These are phyloP conservation scores for Folsomia manolachei DNA, from an alignment of 2,888 invertebrate genomes.

Conservation along the genomic window DNA sequence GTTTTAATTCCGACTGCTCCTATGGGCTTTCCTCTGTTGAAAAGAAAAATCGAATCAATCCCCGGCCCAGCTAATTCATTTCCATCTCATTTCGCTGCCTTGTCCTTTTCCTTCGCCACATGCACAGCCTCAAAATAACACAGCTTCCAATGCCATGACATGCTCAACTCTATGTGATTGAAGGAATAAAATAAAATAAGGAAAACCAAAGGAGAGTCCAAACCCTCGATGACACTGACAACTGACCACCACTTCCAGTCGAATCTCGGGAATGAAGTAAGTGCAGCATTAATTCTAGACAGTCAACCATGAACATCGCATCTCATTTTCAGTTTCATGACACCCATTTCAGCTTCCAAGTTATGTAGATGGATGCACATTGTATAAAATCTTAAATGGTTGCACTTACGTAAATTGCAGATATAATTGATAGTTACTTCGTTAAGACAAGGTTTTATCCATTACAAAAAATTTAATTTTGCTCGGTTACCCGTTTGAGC, in stretches of 20 bases:
- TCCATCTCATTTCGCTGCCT: slow-evolving; percentile 3
- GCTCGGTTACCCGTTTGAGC: too few species aligned
- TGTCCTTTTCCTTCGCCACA: not conserved
- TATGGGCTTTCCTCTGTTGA: not conserved
- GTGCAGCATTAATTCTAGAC: not conserved
- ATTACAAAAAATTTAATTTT: too few species aligned
- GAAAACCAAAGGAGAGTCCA: not conserved
- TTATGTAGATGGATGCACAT: too few species aligned
- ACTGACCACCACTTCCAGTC: not conserved
- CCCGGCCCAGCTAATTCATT: slow-evolving; percentile 5
- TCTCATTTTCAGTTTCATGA: too few species aligned
- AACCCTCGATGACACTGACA: not conserved
- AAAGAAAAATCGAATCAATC: slow-evolving; percentile 9
- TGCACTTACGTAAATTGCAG: too few species aligned
- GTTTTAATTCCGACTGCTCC: not conserved
- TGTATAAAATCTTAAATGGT: too few species aligned
- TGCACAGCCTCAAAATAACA: not conserved
- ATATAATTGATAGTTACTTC: too few species aligned
- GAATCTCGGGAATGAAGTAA: not conserved
- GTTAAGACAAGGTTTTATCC: too few species aligned
- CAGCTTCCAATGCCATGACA: too few species aligned
- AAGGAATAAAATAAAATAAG: too few species aligned
- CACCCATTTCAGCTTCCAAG: too few species aligned
- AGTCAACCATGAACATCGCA: not conserved
- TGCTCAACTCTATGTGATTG: too few species aligned